Conservation (phyloP, 2,888 invertebrate species). For the Eupithecia vulgata region DNA sequence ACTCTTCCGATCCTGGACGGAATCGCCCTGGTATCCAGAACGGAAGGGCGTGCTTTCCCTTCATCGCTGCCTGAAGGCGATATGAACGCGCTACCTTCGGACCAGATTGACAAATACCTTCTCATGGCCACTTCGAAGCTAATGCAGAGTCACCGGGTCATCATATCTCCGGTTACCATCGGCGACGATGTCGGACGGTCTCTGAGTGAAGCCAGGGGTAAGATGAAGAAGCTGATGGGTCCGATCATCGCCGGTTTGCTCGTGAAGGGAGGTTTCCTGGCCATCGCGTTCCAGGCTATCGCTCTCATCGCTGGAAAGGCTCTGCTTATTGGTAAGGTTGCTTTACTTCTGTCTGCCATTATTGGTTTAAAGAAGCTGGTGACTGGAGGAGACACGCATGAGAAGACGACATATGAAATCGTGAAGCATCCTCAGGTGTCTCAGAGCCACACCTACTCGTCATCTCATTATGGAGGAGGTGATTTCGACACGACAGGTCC, state of each 20-base stretch:
- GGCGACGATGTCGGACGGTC: slow-evolving; percentile 77
- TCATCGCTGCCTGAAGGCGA: slow-evolving; percentile 83
- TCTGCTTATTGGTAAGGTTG: slow-evolving; percentile 92
- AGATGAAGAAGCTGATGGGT: slow-evolving; percentile 86
- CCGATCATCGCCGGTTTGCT: slow-evolving; percentile 88
- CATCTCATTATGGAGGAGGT: slow-evolving; percentile 85
- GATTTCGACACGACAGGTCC: slow-evolving; percentile 84
- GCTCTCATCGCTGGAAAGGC: slow-evolving; percentile 92
- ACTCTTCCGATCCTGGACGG: slow-evolving; percentile 86
- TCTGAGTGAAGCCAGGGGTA: slow-evolving; percentile 83
- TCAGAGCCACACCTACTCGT: slow-evolving; percentile 90
- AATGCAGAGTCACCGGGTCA: slow-evolving; percentile 84
- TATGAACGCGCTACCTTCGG: slow-evolving; percentile 83
- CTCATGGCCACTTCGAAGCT: slow-evolving; percentile 83
- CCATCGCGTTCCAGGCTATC: slow-evolving; percentile 89
- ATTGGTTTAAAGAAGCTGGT: slow-evolving; percentile 92
- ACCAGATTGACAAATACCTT: slow-evolving; percentile 85
- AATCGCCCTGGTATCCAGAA: slow-evolving; percentile 81
- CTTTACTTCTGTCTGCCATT: slow-evolving; percentile 90
- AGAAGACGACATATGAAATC: slow-evolving; percentile 93
- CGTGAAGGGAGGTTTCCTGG: slow-evolving; percentile 88
- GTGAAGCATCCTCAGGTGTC: slow-evolving; percentile 93
- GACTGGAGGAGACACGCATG: slow-evolving; percentile 86
- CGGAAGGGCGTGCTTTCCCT: slow-evolving; percentile 75
- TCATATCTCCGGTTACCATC: slow-evolving; percentile 75